A percentile compares a stretch with the other conserved stretches of the same genome.
Conservation (phyloP, 2,888 invertebrate species). For the Bursaphelenchus okinawaensis region DNA sequence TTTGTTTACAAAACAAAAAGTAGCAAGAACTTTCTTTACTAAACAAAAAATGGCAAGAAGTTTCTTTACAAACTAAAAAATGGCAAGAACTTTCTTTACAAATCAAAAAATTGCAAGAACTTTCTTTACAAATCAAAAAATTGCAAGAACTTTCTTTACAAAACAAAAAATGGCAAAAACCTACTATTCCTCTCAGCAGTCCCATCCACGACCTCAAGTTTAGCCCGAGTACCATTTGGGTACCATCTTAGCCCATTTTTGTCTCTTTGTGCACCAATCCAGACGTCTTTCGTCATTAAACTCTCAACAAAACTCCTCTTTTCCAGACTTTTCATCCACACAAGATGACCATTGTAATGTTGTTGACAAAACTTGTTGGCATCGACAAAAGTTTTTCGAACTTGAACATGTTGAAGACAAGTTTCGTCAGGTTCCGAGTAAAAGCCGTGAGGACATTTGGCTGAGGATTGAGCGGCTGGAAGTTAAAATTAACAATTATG, state of each 20-base stretch:
- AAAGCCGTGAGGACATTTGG: neutral
- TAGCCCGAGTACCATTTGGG: neutral
- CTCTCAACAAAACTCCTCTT: neutral
- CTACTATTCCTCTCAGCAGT: neutral
- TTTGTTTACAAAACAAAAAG: too few relatives aligned
- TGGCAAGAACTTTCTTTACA: neutral
- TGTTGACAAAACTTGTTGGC: neutral
- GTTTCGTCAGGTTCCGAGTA: constrained; percentile 6
- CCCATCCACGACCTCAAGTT: neutral
- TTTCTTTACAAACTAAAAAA: neutral
- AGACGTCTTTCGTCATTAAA: neutral
- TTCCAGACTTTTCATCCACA: neutral
- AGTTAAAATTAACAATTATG: too few relatives aligned
- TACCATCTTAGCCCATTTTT: too few relatives aligned
- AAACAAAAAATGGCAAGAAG: neutral
- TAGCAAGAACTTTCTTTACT: too few relatives aligned
- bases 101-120: too few relatives aligned
- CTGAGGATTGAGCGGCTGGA: neutral
- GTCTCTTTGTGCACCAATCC: constrained; percentile 5
- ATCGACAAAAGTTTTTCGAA: neutral
- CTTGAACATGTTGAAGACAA: neutral
- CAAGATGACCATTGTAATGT: neutral
- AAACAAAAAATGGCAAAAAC: neutral
- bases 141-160: too few relatives aligned
- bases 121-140: too few relatives aligned